Evolutionary conservation across 2,797 vertebrate genomes (phyloP).

Genomic region (Lindbergichthys nudifrons): DNA sequence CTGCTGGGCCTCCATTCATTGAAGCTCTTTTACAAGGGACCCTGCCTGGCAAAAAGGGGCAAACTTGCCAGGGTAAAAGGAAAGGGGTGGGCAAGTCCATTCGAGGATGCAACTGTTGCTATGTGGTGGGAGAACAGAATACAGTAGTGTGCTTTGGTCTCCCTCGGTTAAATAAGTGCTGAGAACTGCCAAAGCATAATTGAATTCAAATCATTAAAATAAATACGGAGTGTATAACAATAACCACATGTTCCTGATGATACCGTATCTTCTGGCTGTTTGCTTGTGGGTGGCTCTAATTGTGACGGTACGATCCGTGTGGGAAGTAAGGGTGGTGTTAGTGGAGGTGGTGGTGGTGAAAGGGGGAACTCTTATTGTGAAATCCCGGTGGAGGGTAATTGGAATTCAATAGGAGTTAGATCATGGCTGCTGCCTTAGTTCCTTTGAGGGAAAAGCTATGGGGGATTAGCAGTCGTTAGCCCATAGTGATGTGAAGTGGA

Average conservation of each 20-base stretch:
- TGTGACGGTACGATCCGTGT: slow-evolving; percentile 39
- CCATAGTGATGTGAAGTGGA: slow-evolving; percentile 83
- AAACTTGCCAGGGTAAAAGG: slow-evolving; percentile 68
- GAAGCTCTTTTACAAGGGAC: slow-evolving; percentile 84
- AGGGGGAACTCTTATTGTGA: slow-evolving; percentile 72
- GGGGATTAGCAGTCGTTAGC: slow-evolving; percentile 83
- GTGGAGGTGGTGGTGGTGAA: slow-evolving; percentile 31
- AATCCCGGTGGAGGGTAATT: slow-evolving; percentile 81
- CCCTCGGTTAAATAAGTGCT: slow-evolving; percentile 18
- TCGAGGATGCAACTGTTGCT: slow-evolving; percentile 75
- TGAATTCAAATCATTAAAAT: slow-evolving; percentile 37
- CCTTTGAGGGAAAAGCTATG: slow-evolving; percentile 82
- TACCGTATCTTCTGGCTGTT: slow-evolving; percentile 27
- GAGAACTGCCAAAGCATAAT: slow-evolving; percentile 36
- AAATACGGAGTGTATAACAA: slow-evolving; percentile 33
- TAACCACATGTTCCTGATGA: slow-evolving; percentile 36
- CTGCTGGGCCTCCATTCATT: slow-evolving; percentile 81
- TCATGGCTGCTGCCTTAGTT: slow-evolving; percentile 81
- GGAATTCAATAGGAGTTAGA: slow-evolving; percentile 86
- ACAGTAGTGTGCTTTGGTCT: slow-evolving; percentile 32
- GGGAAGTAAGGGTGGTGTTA: slow-evolving; percentile 46
- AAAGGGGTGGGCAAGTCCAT: slow-evolving; percentile 62
- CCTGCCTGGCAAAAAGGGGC: slow-evolving; percentile 77
- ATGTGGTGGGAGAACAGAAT: slow-evolving; percentile 45
- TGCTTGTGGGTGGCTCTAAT: slow-evolving; percentile 43